Conservation (phyloP, 2,888 invertebrate species). For the Mesoligia furuncula region DNA sequence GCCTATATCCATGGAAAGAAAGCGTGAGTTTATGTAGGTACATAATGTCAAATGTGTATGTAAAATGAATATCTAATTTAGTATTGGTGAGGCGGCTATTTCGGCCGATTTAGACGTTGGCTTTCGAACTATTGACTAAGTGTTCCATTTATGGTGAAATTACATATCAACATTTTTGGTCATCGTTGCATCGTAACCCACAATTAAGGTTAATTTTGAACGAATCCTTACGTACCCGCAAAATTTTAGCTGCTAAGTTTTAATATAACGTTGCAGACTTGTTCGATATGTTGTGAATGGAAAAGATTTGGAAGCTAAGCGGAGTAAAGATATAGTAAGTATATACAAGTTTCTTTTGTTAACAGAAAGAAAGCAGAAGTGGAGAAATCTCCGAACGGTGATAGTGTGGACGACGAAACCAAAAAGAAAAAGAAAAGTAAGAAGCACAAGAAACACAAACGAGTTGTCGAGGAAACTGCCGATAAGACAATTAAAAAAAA, state of each 20-base stretch:
- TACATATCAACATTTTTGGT: background rate
- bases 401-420: conserved; percentile 75
- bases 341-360: conserved; percentile 67
- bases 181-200: conserved; percentile 37
- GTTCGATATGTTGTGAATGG: conserved; percentile 73
- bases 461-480: conserved; percentile 89
- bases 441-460: conserved; percentile 93
- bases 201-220: conserved; percentile 13
- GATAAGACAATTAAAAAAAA: conserved; percentile 90
- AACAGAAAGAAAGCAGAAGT: conserved; percentile 57
- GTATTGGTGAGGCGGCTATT: background rate
- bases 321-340: conserved; percentile 74
- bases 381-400: conserved; percentile 74
- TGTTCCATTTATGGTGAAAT: conserved; percentile 1
- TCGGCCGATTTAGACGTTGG: background rate
- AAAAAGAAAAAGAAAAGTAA: conserved; percentile 90
- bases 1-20: background rate
- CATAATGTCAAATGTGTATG: background rate
- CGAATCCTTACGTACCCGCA: background rate
- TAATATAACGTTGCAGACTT: conserved; percentile 76
- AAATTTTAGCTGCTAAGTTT: conserved; percentile 44
- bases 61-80: background rate
- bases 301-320: conserved; percentile 59
- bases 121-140: background rate
- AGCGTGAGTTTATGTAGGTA: background rate